phyloP scores from a whole-genome alignment of 2,888 invertebrate genomes.

The Troides aeacus region DNA sequence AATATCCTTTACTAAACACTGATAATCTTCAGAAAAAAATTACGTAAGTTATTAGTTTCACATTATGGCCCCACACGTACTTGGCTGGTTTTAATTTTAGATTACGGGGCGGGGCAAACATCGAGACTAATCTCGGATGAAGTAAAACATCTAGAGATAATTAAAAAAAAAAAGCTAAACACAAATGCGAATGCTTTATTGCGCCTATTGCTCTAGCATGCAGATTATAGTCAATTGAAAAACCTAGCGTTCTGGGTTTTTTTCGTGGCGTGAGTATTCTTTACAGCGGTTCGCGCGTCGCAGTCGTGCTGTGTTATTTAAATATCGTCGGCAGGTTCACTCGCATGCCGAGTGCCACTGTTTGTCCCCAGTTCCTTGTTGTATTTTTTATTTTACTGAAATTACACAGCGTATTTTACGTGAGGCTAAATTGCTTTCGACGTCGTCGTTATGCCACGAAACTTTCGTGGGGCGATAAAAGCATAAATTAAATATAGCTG shows the following conservation, averaged over 20 bases:
- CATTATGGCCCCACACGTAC: neutral
- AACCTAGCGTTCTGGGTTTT: constrained; percentile 1
- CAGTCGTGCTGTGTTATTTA: constrained; percentile 15
- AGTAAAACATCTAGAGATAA: neutral
- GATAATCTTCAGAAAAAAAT: too few species aligned
- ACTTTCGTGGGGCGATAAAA: constrained; percentile 13
- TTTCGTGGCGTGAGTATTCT: neutral
- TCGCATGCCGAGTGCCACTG: constrained; percentile 13
- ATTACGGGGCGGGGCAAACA: neutral
- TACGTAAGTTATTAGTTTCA: too few species aligned
- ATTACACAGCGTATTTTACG: constrained; percentile 24
- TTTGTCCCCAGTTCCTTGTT: constrained; percentile 22
- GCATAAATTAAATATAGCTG: neutral
- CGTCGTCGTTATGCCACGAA: neutral
- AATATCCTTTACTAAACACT: too few species aligned
- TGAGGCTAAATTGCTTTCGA: constrained; percentile 17
- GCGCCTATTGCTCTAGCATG: neutral
- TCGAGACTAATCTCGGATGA: constrained; percentile 1
- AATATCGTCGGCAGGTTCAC: constrained; percentile 16
- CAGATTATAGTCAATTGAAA: constrained; percentile 7
- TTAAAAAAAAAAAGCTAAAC: constrained; percentile 1
- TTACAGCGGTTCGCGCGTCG: neutral
- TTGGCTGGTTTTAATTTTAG: neutral
- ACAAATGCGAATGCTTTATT: constrained; percentile 1
- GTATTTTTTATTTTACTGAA: constrained; percentile 16